These are phyloP conservation scores for Muntiacus muntjak DNA, from an alignment of 2,113 vertebrate species.

Conservation along the genomic window DNA sequence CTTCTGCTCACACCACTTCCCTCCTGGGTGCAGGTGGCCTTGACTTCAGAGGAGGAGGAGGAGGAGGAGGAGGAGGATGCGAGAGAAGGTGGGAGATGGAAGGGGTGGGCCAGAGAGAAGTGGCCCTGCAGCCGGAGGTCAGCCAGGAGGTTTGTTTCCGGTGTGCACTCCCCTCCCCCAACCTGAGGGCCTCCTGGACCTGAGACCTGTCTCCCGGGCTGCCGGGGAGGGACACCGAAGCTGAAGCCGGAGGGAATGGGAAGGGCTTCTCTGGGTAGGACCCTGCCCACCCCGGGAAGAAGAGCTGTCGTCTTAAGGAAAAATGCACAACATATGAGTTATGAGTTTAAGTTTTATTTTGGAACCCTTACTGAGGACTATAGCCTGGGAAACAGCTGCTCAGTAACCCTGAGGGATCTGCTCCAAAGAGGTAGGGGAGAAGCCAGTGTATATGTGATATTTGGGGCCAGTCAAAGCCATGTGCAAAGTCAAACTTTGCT, in stretches of 20 bases:
- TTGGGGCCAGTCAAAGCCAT: neutral
- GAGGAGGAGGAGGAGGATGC: neutral
- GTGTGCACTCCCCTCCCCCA: neutral
- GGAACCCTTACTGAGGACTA: neutral
- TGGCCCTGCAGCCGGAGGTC: too few relatives aligned
- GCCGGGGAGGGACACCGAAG: neutral
- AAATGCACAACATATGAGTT: neutral
- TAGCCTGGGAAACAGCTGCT: neutral
- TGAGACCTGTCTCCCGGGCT: neutral
- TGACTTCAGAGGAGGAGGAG: neutral
- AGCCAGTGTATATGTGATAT: neutral
- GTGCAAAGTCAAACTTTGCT: neutral
- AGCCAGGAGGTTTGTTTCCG: accelerated
- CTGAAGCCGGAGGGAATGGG: neutral
- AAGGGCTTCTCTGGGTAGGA: neutral
- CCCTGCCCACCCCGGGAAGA: neutral
- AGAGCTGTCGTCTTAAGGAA: neutral
- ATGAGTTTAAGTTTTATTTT: neutral
- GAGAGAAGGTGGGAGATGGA: too few relatives aligned
- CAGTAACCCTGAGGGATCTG: neutral
- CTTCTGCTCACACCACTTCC: neutral
- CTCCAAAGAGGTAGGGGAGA: neutral
- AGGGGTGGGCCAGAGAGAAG: too few relatives aligned
- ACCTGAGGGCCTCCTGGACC: neutral
- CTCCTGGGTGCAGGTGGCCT: neutral